Evolutionary conservation across 92 coral and sea anemone genomes (phyloP), one percentile per base, ranked within the genome.

Genomic region (Pocillopora meandrina): DNA sequence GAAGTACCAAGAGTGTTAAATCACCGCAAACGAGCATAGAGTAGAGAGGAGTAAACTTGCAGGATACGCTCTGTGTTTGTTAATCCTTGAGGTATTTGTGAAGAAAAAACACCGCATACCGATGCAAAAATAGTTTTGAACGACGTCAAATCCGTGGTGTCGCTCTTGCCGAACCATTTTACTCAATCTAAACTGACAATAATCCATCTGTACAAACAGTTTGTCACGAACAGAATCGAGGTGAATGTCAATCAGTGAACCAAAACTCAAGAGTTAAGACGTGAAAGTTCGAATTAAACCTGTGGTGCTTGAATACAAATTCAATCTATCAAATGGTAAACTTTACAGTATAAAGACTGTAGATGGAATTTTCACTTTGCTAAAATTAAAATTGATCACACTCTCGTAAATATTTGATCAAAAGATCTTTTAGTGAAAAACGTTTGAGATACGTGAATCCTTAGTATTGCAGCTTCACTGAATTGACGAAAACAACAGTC

Each of bases 211-310:
- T 17, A 35, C 21, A 83, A 83, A 83, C 80, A 83, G 49, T 14
- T 73, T 47, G 86, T 83, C 86, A 83, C 86, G 86, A 64, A 83
- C 74, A 3, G 56, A 82, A 61, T 63, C 69, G 47, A 14, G 52
- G 19, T 13, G 49, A 68, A 68, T 11, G 17, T 61, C 57, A 21
- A 19, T 58, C 18, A 72, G 47, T 15, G 15, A 59, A 33, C 16
- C 59, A 12, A 60, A 57, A 52, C 13, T n/a, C 20, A 74, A 55
- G 47, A 73, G 1, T 47, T 56, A 72, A 9, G 1, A 20, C 5
- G 16, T 12, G n/a, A 73, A 49, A 47, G 77, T 42, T 42, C 52
- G 52, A 42, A 42, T 7, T 42, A 42, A 42, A 42, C 52, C 52
- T 3, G 52, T 42, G 77, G 60, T 10, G 12, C 31, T 13, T 12